Evolutionary conservation across 2,113 vertebrate genomes (phyloP), one percentile per base, ranked within the genome.

Genomic region (Taxidea taxus): DNA sequence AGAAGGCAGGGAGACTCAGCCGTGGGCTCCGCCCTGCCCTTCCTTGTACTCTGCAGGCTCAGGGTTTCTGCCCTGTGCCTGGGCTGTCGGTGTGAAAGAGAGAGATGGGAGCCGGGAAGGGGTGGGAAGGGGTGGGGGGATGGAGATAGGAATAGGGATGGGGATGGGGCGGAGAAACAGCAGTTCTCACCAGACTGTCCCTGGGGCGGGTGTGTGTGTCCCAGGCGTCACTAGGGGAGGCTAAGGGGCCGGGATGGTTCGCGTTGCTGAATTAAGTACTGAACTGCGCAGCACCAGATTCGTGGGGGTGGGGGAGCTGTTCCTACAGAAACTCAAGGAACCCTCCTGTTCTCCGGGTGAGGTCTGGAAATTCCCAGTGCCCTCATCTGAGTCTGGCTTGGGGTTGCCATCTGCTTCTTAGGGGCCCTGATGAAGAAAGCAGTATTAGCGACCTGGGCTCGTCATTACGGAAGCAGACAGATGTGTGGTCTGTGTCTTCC

Each of bases 161-260:
- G 66, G 66, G 18, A 37, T n/a, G 2, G 49, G 13, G 29, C 1
- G 5, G 34, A 20, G 39, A 42, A 88, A 96, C 47, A 25, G 51
- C 11, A 16, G 21, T 42, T 70, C n/a, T 80, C 15, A 0, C 25
- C n/a, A 3, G 31, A 13, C 29, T 8, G 31, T 15, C 15, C 27
- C 1, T 12, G 14, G 70, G 37, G 77, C 27, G 4, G 4, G 89
- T 6, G 1, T 18, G 15, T 25, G 39, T 23, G 49, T 66, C 62
- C 47, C 14, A 2, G 10, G n/a, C n/a, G 47, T 25, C 51, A 21
- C 27, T 12, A 31, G 34, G 62, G 62, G 44, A 62, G 27, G 14
- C 0, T 4, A 25, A 23, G 34, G 54, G 51, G 44, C 1, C 0
- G 42, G n/a, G 42, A 2, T 49, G 29, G 16, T 39, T 7, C 11